phyloP scores from a whole-genome alignment of 2,113 vertebrate genomes.

The Leucopsar rothschildi region DNA sequence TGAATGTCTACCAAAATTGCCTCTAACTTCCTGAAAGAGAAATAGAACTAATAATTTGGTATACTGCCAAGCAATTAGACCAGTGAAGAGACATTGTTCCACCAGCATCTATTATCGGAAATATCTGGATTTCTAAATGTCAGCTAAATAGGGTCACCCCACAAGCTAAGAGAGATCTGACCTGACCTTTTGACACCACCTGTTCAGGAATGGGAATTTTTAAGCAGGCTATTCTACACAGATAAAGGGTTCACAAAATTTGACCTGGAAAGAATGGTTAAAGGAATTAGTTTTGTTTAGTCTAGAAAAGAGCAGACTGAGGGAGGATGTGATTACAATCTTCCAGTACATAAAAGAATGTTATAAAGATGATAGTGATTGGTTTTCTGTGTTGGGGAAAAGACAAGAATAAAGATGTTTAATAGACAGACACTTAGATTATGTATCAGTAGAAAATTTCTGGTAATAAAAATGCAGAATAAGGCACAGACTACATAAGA shows the following conservation, averaged over 20 bases:
- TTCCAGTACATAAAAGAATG: slow-evolving; percentile 9
- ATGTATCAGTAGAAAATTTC: not conserved
- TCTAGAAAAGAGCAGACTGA: slow-evolving; percentile 31
- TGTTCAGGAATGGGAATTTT: slow-evolving; percentile 26
- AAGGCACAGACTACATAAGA: not conserved
- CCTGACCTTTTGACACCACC: slow-evolving; percentile 40
- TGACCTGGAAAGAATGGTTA: slow-evolving; percentile 56
- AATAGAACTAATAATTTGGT: slow-evolving; percentile 29
- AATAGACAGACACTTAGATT: not conserved
- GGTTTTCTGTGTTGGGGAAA: not conserved
- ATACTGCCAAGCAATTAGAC: not conserved
- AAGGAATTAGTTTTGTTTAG: slow-evolving; percentile 58
- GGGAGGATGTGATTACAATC: slow-evolving; percentile 46
- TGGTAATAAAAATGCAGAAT: not conserved
- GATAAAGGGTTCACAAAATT: slow-evolving; percentile 42
- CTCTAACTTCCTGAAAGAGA: not conserved
- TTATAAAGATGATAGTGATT: not conserved
- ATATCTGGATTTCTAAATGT: slow-evolving; percentile 29
- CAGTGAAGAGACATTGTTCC: not conserved
- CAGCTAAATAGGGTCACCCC: not conserved
- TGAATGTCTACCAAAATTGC: not conserved
- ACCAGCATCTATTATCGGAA: not conserved
- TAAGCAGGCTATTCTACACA: not conserved
- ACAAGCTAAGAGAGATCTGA: not conserved
- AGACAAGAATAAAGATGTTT: not conserved